Conservation (phyloP, 1,140 invertebrate species). For the Drosophila auraria region DNA sequence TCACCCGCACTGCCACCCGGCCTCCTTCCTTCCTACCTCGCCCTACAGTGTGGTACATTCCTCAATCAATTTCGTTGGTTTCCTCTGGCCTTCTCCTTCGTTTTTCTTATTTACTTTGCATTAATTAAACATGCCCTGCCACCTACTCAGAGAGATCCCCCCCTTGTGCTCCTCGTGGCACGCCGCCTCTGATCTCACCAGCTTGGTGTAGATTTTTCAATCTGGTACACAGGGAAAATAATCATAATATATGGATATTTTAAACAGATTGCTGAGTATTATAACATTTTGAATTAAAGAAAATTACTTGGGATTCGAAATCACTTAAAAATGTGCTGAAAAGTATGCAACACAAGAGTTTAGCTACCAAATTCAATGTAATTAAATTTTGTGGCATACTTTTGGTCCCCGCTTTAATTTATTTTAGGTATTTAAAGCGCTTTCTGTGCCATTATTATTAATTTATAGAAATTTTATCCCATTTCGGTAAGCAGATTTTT, state of each 20-base stretch:
- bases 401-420: background rate
- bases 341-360: background rate
- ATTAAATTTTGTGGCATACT: background rate
- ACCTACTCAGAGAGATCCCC: constrained; percentile 50
- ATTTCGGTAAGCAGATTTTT: too few relatives aligned
- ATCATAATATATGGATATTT: background rate
- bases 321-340: background rate
- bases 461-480: too few relatives aligned
- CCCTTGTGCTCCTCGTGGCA: background rate
- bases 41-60: constrained; percentile 63
- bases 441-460: background rate
- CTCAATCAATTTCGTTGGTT: constrained; percentile 77
- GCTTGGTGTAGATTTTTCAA: constrained; percentile 70
- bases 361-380: background rate
- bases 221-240: constrained; percentile 4
- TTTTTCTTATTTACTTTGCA: constrained; percentile 81
- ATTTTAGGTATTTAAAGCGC: too few relatives aligned
- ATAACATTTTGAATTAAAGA: background rate
- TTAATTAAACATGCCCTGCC: constrained; percentile 80
- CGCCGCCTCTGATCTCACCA: constrained; percentile 1
- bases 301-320: background rate
- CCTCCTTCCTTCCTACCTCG: background rate
- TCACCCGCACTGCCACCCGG: background rate
- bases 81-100: constrained; percentile 41
- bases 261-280: background rate